These are phyloP conservation scores for Globodera rostochiensis DNA, from an alignment of 1,140 invertebrate species.

Conservation along the genomic window DNA sequence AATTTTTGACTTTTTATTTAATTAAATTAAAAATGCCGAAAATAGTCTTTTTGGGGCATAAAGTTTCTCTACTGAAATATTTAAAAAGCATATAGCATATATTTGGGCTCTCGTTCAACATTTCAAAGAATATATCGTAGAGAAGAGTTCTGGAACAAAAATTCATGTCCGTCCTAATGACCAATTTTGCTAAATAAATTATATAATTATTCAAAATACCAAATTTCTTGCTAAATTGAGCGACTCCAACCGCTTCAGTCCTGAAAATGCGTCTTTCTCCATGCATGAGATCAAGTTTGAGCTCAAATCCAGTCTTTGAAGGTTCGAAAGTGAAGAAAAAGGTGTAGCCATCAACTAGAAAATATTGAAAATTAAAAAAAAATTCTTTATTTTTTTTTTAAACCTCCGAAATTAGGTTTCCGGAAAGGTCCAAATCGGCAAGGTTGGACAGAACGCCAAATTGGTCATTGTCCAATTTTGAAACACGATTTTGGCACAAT, in stretches of 20 bases:
- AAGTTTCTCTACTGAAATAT: too few relatives aligned
- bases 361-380: background rate
- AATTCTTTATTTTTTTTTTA: background rate
- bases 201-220: background rate
- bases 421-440: constrained; percentile 11
- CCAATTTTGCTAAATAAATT: too few relatives aligned
- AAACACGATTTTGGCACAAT: constrained; percentile 13
- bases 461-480: constrained; percentile 28
- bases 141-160: too few relatives aligned
- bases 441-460: constrained; percentile 11
- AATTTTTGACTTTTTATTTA: too few relatives aligned
- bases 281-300: constrained; percentile 10
- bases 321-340: background rate
- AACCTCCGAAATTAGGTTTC: constrained; percentile 21
- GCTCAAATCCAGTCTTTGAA: background rate
- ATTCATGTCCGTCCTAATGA: too few relatives aligned
- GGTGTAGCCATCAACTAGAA: background rate
- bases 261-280: constrained; percentile 4
- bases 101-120: too few relatives aligned
- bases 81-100: too few relatives aligned
- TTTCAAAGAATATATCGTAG: too few relatives aligned
- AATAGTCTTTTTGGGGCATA: too few relatives aligned
- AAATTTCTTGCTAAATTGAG: constrained; percentile 18
- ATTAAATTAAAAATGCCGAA: too few relatives aligned
- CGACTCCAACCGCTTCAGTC: background rate